These are phyloP conservation scores for Limosa lapponica DNA, from an alignment of 2,797 vertebrate genomes.

Conservation along the genomic window DNA sequence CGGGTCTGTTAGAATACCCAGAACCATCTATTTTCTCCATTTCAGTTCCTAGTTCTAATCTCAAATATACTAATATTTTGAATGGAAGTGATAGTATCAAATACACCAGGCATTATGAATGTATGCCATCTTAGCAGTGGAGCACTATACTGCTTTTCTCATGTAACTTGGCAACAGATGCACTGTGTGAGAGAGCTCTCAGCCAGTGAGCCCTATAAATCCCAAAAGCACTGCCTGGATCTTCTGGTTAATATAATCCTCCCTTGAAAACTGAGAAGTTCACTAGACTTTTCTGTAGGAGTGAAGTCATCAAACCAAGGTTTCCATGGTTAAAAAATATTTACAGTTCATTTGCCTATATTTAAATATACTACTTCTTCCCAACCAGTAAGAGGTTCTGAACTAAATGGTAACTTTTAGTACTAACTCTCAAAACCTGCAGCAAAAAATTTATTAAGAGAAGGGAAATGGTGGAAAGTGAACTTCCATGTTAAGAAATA, in stretches of 20 bases:
- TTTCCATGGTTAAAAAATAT: conserved; percentile 22
- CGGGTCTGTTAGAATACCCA: not conserved
- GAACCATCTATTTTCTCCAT: not conserved
- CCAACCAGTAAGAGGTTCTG: not conserved
- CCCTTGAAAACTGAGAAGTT: not conserved
- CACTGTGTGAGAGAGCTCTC: not conserved
- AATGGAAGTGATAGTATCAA: not conserved
- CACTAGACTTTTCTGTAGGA: not conserved
- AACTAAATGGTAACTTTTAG: not conserved
- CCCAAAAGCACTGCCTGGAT: not conserved
- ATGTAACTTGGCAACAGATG: not conserved
- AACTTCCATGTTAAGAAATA: not conserved
- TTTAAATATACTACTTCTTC: not conserved
- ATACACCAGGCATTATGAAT: not conserved
- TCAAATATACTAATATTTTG: not conserved
- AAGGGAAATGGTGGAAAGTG: not conserved
- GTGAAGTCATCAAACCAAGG: not conserved
- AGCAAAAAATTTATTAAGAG: not conserved
- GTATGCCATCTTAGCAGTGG: not conserved
- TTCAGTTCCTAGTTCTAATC: not conserved
- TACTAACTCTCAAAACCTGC: not conserved
- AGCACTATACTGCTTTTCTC: not conserved
- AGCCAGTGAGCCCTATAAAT: not conserved
- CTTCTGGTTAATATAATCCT: not conserved
- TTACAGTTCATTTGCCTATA: not conserved